Conservation (phyloP, 30 jellyfish, hydroid and myxozoan species). For the Turritopsis rubra region DNA sequence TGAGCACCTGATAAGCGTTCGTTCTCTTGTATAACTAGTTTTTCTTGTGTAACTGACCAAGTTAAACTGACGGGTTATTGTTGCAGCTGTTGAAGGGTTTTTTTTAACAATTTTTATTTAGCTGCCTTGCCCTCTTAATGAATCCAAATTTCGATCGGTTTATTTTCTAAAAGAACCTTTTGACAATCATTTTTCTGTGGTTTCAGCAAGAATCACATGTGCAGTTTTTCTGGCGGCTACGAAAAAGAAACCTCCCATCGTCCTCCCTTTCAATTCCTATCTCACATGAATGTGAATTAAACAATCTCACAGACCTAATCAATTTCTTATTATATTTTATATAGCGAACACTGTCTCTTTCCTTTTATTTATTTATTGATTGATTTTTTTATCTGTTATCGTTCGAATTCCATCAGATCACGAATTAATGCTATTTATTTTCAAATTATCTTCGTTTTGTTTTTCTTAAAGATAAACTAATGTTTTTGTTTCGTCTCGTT, state of each 20-base stretch:
- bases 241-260: background rate
- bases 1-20: background rate
- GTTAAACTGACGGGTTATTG: background rate
- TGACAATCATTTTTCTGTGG: background rate
- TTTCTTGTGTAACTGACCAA: background rate
- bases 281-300: background rate
- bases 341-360: background rate
- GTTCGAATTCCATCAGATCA: background rate
- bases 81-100: background rate
- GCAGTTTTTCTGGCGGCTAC: no score
- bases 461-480: background rate
- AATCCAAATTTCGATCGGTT: background rate
- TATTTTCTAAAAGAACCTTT: background rate
- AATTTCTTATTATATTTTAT: background rate
- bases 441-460: background rate
- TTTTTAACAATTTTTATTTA: no score
- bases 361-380: background rate
- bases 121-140: no score
- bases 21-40: background rate
- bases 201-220: background rate
- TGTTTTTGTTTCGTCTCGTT: background rate
- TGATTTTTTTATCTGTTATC: constrained; percentile 1
- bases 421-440: background rate
- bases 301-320: background rate
- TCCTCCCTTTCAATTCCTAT: background rate